Conservation (phyloP, 1,140 invertebrate genomes). For the Saccostrea cuccullata region DNA sequence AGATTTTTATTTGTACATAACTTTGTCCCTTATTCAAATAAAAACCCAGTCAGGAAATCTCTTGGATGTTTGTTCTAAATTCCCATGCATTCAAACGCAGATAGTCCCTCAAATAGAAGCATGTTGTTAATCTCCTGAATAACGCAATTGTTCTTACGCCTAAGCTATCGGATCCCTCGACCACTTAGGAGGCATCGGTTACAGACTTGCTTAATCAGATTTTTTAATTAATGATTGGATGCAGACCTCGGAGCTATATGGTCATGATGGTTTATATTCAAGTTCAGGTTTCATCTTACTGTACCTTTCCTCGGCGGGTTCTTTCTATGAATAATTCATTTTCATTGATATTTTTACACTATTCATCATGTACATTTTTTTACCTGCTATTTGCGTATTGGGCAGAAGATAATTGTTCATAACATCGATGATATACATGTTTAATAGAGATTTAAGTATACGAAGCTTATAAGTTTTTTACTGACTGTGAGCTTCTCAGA, state of each 20-base stretch:
- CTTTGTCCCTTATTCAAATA: too few relatives aligned
- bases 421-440: neutral
- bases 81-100: too few relatives aligned
- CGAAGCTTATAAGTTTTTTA: too few relatives aligned
- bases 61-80: too few relatives aligned
- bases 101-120: neutral
- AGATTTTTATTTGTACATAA: too few relatives aligned
- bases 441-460: neutral
- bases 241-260: neutral
- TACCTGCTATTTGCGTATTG: neutral
- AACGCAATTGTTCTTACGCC: neutral
- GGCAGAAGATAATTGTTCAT: neutral
- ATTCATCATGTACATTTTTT: neutral
- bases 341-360: neutral
- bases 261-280: too few relatives aligned
- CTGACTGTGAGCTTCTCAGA: too few relatives aligned
- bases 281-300: neutral
- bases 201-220: neutral
- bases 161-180: neutral
- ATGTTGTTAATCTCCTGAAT: neutral
- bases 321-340: neutral
- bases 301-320: neutral
- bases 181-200: neutral
- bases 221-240: neutral
- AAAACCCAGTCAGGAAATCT: too few relatives aligned